These are phyloP conservation scores for Lochmaea capreae DNA, from an alignment of 2,888 invertebrate species.

Conservation along the genomic window DNA sequence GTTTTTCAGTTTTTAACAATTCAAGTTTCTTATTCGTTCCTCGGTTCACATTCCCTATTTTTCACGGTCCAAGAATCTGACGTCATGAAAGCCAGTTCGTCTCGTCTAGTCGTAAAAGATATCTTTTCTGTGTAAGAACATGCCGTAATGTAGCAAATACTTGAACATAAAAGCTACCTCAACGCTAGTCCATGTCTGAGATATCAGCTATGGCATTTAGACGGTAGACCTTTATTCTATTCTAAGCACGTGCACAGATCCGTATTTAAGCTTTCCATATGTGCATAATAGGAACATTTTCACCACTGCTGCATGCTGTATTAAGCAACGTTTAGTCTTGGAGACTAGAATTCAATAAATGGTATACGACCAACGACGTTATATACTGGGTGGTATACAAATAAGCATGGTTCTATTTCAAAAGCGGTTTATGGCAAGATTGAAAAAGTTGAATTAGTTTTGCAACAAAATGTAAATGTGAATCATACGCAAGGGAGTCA, in stretches of 20 bases:
- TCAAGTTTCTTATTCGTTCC: constrained; percentile 14
- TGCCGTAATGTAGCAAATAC: constrained; percentile 22
- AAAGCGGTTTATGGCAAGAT: neutral
- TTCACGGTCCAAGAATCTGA: constrained; percentile 24
- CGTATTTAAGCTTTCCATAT: neutral
- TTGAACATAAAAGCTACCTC: constrained; percentile 22
- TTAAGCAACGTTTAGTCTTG: neutral
- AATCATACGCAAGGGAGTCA: too few relatives aligned
- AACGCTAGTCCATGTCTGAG: neutral
- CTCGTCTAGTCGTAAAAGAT: constrained; percentile 16
- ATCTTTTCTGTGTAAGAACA: constrained; percentile 27
- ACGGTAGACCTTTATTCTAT: constrained; percentile 1
- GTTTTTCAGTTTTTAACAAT: constrained; percentile 17
- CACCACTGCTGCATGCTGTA: neutral
- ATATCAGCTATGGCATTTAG: constrained; percentile 11
- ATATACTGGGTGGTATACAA: too few relatives aligned
- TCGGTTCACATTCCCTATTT: constrained; percentile 19
- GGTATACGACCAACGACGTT: too few relatives aligned
- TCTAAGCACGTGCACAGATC: neutral
- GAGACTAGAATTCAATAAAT: neutral
- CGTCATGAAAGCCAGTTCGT: constrained; percentile 15
- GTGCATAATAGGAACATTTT: neutral
- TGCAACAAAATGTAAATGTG: too few relatives aligned
- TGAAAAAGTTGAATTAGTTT: neutral
- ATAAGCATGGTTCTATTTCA: too few relatives aligned